Evolutionary conservation across 2,888 invertebrate species (phyloP).

Genomic region (Lingula anatina): DNA sequence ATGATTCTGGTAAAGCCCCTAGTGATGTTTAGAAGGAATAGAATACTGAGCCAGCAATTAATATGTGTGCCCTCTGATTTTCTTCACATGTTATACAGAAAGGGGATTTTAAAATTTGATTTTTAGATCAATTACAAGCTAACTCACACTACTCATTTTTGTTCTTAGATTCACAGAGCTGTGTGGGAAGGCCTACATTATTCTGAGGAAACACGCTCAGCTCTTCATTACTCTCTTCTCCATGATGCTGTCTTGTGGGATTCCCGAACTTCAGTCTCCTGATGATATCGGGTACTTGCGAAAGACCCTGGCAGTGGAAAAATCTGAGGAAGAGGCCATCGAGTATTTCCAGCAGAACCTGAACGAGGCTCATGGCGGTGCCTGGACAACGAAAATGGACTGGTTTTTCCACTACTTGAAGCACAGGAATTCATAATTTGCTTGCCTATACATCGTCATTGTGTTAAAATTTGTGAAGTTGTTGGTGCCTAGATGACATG

Average conservation of each 20-base stretch:
- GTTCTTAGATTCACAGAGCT: slow-evolving; percentile 55
- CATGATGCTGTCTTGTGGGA: slow-evolving; percentile 60
- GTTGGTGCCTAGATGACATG: too few relatives aligned
- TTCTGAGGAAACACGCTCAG: slow-evolving; percentile 57
- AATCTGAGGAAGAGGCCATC: slow-evolving; percentile 54
- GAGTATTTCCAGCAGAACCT: slow-evolving; percentile 58
- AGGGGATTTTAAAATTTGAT: too few relatives aligned
- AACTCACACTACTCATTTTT: too few relatives aligned
- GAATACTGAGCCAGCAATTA: too few relatives aligned
- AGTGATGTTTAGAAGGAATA: too few relatives aligned
- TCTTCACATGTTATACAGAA: too few relatives aligned
- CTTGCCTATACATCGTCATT: too few relatives aligned
- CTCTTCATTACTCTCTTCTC: slow-evolving; percentile 60
- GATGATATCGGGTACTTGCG: slow-evolving; percentile 59
- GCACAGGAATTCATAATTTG: slow-evolving; percentile 1
- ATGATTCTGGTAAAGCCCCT: too few relatives aligned
- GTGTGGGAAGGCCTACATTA: slow-evolving; percentile 58
- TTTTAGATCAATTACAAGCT: too few relatives aligned
- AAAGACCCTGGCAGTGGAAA: slow-evolving; percentile 56
- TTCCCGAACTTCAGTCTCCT: slow-evolving; percentile 59
- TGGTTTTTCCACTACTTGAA: slow-evolving; percentile 59
- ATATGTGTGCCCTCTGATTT: too few relatives aligned
- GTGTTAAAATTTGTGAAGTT: too few relatives aligned
- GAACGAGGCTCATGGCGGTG: slow-evolving; percentile 58
- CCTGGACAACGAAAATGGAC: slow-evolving; percentile 61